These are phyloP conservation scores for Odocoileus hemionus DNA, from an alignment of 2,113 vertebrate genomes.

Conservation along the genomic window DNA sequence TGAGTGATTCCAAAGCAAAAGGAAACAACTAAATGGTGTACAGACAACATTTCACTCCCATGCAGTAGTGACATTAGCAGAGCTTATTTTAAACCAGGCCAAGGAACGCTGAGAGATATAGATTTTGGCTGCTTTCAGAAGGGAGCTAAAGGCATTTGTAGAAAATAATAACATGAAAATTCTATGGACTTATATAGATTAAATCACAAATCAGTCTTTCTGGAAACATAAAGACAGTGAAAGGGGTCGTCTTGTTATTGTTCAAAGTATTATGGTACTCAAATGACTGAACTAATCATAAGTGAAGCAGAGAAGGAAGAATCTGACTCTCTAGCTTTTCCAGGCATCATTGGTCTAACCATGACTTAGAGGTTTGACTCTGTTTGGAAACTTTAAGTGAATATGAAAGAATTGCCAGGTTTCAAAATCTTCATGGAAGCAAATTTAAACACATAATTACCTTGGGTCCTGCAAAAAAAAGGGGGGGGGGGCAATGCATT, in stretches of 20 bases:
- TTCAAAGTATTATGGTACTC: background rate
- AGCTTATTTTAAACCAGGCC: background rate
- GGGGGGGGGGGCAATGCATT: background rate
- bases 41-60: background rate
- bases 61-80: background rate
- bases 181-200: background rate
- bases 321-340: background rate
- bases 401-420: background rate
- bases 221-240: background rate
- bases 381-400: background rate
- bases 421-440: background rate
- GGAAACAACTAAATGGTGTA: background rate
- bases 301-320: background rate
- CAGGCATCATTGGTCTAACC: background rate
- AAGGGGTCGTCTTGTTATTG: background rate
- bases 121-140: background rate
- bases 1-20: background rate
- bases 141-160: background rate
- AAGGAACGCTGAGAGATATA: background rate
- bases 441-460: background rate
- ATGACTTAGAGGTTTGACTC: background rate
- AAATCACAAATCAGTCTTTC: background rate
- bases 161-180: background rate
- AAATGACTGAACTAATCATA: background rate
- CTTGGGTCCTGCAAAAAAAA: background rate